phyloP scores from a whole-genome alignment of 2,797 vertebrate genomes.

The Chelon auratus region DNA sequence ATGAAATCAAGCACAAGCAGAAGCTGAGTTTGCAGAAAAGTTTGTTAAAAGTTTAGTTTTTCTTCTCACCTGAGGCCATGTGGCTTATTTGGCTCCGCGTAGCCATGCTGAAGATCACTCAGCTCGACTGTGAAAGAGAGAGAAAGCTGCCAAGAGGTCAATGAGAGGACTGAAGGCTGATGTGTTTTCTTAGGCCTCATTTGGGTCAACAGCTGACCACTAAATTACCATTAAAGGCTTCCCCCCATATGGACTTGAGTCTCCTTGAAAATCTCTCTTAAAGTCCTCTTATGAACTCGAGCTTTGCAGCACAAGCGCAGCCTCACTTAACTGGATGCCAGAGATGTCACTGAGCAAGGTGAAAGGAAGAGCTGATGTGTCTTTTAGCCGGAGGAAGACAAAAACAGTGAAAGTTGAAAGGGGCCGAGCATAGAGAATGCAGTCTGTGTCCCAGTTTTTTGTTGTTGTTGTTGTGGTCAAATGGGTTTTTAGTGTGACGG shows the following conservation, averaged over 20 bases:
- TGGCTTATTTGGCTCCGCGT: slow-evolving; percentile 24
- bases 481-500: slow-evolving; percentile 47
- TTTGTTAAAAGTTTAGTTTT: background rate
- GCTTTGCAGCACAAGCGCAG: background rate
- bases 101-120: slow-evolving; percentile 34
- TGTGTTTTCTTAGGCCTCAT: slow-evolving; percentile 68
- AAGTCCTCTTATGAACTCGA: slow-evolving; percentile 15
- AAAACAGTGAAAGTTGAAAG: slow-evolving; percentile 18
- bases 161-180: slow-evolving; percentile 37
- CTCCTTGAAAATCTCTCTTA: slow-evolving; percentile 19
- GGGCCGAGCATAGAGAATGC: slow-evolving; percentile 3
- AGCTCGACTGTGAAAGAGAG: slow-evolving; percentile 33
- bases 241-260: slow-evolving; percentile 43
- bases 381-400: slow-evolving; percentile 8
- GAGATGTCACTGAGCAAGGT: slow-evolving; percentile 10
- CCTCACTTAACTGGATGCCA: slow-evolving; percentile 6
- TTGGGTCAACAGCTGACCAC: slow-evolving; percentile 61
- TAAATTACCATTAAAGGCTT: slow-evolving; percentile 42
- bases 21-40: background rate
- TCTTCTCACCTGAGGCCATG: slow-evolving; percentile 36
- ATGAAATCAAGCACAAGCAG: too few relatives aligned
- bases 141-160: slow-evolving; percentile 54
- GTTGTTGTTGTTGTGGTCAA: slow-evolving; percentile 58
- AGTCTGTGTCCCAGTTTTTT: slow-evolving; percentile 29
- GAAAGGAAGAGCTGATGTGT: slow-evolving; percentile 11